Percentiles rank a stretch among this genome's conserved stretches.
phyloP scores from a whole-genome alignment of 2,797 vertebrate genomes.

The Coreius guichenoti region DNA sequence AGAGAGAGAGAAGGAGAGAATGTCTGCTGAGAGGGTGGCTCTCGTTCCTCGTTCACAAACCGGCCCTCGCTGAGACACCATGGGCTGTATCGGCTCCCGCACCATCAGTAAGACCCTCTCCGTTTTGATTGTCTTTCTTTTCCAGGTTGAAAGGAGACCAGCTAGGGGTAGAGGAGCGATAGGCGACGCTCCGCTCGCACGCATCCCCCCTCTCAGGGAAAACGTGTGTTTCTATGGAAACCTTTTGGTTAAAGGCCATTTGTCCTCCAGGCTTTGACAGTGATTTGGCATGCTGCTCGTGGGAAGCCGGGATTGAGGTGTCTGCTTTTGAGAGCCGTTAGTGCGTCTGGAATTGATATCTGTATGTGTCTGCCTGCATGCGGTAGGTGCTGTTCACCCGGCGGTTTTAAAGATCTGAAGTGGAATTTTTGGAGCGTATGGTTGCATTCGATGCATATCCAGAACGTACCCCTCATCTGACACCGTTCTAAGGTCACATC shows the following conservation, averaged over 20 bases:
- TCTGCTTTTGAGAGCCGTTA: background rate
- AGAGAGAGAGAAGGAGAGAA: slow-evolving; percentile 60
- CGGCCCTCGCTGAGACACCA: slow-evolving; percentile 76
- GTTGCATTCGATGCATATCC: background rate
- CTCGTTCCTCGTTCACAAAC: slow-evolving; percentile 67
- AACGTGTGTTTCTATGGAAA: slow-evolving; percentile 67
- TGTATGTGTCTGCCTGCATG: background rate
- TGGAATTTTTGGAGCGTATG: background rate
- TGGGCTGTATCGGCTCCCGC: slow-evolving; percentile 84
- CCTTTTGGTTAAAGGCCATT: slow-evolving; percentile 56
- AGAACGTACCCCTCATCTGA: slow-evolving; percentile 57
- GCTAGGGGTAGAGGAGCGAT: slow-evolving; percentile 45
- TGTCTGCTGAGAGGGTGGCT: slow-evolving; percentile 75
- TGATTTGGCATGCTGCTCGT: slow-evolving; percentile 40
- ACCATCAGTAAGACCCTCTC: slow-evolving; percentile 77
- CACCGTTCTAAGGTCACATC: slow-evolving; percentile 72
- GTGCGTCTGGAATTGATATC: slow-evolving; percentile 14
- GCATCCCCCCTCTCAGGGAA: slow-evolving; percentile 7
- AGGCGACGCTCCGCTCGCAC: slow-evolving; percentile 34
- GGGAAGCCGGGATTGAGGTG: slow-evolving; percentile 35
- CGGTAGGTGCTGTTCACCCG: background rate
- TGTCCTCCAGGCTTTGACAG: slow-evolving; percentile 45
- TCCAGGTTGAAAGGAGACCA: slow-evolving; percentile 32
- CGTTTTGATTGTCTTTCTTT: slow-evolving; percentile 43
- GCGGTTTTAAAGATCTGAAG: background rate